Percentiles rank a stretch among this genome's conserved stretches.
phyloP scores from a whole-genome alignment of 2,888 invertebrate genomes.

The Congeria kusceri region DNA sequence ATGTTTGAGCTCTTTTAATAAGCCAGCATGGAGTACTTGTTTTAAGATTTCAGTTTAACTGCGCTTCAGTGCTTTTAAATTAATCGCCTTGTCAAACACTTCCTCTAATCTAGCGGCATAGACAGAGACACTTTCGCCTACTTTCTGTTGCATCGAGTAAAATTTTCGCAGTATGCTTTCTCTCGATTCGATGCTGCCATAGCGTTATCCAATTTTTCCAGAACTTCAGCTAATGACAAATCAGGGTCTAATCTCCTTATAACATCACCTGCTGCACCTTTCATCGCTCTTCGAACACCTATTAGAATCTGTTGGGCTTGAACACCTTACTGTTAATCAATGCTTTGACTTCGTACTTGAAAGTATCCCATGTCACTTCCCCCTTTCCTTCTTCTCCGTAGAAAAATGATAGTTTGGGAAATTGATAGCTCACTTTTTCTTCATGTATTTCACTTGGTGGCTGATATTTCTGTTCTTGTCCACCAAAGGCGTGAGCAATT shows the following conservation, averaged over 20 bases:
- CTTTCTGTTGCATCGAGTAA: constrained; percentile 4
- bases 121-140: background rate
- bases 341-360: too few species aligned
- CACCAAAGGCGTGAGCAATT: too few species aligned
- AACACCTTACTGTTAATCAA: too few species aligned
- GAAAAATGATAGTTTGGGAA: too few species aligned
- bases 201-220: constrained; percentile 24
- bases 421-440: too few species aligned
- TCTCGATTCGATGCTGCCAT: constrained; percentile 16
- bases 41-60: constrained; percentile 1
- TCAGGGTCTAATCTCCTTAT: constrained; percentile 2
- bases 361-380: too few species aligned
- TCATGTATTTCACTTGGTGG: too few species aligned
- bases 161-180: constrained; percentile 14
- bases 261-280: constrained; percentile 13
- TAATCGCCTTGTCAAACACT: constrained; percentile 9
- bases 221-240: background rate
- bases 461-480: too few species aligned
- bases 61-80: constrained; percentile 10
- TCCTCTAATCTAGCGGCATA: constrained; percentile 19
- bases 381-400: too few species aligned
- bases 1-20: constrained; percentile 13
- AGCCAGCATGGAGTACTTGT: background rate
- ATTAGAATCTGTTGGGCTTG: constrained; percentile 3
- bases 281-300: constrained; percentile 10